Percentiles rank a stretch among this genome's conserved stretches.
phyloP scores from a whole-genome alignment of 2,113 vertebrate genomes.

The Orthonyx spaldingii region DNA sequence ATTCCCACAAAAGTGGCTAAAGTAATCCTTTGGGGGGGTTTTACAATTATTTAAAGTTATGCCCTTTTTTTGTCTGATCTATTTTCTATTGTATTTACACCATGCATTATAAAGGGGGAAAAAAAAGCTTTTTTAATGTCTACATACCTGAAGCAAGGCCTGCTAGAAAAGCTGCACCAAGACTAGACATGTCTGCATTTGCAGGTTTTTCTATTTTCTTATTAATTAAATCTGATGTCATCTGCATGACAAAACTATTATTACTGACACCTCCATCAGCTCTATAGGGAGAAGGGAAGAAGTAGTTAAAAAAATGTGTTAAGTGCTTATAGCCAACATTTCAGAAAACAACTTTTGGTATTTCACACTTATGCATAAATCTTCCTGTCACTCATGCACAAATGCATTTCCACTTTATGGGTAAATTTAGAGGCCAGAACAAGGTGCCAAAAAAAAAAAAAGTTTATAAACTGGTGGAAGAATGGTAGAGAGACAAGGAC shows the following conservation, averaged over 20 bases:
- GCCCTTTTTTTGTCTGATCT: neutral
- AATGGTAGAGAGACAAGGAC: neutral
- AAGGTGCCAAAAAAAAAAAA: neutral
- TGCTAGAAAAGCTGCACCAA: conserved; percentile 91
- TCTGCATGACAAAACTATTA: conserved; percentile 93
- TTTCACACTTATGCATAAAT: neutral
- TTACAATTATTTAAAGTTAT: neutral
- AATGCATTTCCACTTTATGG: neutral
- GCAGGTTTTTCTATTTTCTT: conserved; percentile 77
- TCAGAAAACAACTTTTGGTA: neutral
- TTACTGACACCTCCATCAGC: conserved; percentile 91
- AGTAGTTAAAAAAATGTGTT: neutral
- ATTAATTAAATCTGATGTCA: conserved; percentile 89
- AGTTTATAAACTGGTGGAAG: neutral
- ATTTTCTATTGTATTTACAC: neutral
- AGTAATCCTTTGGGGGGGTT: neutral
- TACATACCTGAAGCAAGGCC: conserved; percentile 87
- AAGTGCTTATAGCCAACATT: neutral
- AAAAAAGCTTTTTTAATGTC: neutral
- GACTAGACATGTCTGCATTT: conserved; percentile 87
- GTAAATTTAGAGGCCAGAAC: neutral
- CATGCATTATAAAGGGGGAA: neutral
- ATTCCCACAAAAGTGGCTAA: neutral
- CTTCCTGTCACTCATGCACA: neutral
- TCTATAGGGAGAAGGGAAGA: conserved; percentile 66